These are phyloP conservation scores for Sphyrna mokarran DNA, from an alignment of 2,113 vertebrate species.

Conservation along the genomic window DNA sequence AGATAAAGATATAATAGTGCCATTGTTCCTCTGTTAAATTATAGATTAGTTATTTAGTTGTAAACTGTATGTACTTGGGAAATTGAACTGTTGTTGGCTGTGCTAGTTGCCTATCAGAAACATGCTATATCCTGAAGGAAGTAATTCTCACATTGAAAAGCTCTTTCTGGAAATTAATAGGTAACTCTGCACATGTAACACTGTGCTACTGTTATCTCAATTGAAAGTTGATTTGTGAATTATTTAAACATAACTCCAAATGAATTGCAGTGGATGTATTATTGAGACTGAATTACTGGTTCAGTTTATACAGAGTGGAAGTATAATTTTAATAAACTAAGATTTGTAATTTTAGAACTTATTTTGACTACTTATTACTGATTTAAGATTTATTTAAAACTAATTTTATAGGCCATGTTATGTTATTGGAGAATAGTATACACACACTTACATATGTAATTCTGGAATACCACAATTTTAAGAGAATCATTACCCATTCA, in stretches of 20 bases:
- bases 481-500: background rate
- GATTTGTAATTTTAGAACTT: background rate
- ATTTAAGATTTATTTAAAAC: background rate
- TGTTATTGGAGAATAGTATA: background rate
- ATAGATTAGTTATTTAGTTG: background rate
- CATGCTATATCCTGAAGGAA: slow-evolving; percentile 4
- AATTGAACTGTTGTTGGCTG: background rate
- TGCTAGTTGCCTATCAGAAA: background rate
- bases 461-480: background rate
- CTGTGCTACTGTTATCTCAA: background rate
- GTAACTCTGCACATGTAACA: background rate
- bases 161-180: background rate
- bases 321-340: background rate
- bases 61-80: background rate
- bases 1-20: background rate
- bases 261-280: background rate
- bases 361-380: background rate
- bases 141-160: slow-evolving; percentile 5
- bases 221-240: slow-evolving; percentile 19
- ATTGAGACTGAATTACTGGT: background rate
- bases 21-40: background rate
- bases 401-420: background rate
- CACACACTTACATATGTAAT: background rate
- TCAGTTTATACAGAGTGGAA: background rate
- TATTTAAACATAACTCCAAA: background rate